Base-by-base conservation (phyloP, 2,888 invertebrate species). In the Mythimna vitellina region DNA sequence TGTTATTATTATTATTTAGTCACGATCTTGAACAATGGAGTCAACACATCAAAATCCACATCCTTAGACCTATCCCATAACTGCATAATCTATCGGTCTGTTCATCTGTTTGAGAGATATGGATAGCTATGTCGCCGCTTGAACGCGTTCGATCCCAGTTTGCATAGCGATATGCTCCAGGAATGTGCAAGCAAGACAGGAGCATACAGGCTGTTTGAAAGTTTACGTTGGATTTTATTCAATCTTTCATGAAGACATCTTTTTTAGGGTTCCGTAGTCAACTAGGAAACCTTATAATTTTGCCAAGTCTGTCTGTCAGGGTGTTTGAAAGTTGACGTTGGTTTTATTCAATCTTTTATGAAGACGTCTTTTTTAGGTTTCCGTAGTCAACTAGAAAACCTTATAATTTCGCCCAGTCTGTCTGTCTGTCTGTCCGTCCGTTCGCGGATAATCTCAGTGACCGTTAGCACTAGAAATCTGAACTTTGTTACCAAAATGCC, bases 111-210 rank as follows among this genome's bases (percentile, higher is more conserved):
- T 46, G 25, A 42, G 57, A 56, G 53, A 72, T 81, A 66, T 60
- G 32, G 73, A 68, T 67, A 70, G 67, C 57, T 70, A 68, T 73
- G 64, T 66, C 72, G 54, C 46, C 32, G 67, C 65, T 61, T 61
- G 76, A 73, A 73, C 57, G 81, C 64, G 81, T 82, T 76, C 82
- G 77, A 65, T 76, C 70, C 68, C 73, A 86, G 88, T 89, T 90
- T 89, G 89, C 87, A 88, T 90, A 87, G 85, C 86, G 76, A 80
- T 83, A 84, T 80, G 76, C 63, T 66, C 7, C 67, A 67, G 89
- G 90, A 89, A 90, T 89, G 87, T 74, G 63, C 60, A 80, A 74
- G 78, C 68, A 71, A 80, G 73, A 66, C 35, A 72, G 35, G 5
- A 32, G 8, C 20, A 1, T 84, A 90, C 85, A 89, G 87, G 82